Evolutionary conservation across 2,888 invertebrate species (phyloP).

Genomic region (Hydraecia micacea): DNA sequence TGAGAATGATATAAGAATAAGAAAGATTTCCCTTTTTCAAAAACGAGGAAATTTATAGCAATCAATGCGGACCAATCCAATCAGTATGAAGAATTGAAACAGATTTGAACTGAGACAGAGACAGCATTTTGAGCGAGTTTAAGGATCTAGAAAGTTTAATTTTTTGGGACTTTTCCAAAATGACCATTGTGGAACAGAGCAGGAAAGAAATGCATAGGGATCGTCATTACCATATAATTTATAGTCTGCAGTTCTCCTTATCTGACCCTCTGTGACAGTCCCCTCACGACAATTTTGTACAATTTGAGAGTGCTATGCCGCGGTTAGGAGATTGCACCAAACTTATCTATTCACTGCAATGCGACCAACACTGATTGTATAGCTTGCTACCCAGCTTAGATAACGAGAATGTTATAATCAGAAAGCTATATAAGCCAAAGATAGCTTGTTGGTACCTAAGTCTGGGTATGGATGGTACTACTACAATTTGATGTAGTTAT

Average conservation of each 20-base stretch:
- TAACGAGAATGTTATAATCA: not conserved
- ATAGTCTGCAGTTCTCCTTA: constrained; percentile 2
- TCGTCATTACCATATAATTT: not conserved
- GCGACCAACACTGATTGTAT: not conserved
- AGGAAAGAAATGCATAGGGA: not conserved
- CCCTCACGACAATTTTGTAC: constrained; percentile 12
- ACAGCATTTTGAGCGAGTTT: constrained; percentile 6
- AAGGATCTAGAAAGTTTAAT: no score
- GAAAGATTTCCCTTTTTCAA: constrained; percentile 3
- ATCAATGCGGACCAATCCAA: constrained; percentile 25
- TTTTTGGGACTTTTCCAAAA: not conserved
- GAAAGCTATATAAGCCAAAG: no score
- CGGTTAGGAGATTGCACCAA: constrained; percentile 7
- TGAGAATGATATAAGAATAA: constrained; percentile 35
- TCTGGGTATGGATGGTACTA: no score
- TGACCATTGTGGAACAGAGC: not conserved
- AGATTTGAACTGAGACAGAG: constrained; percentile 16
- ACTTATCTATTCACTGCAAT: constrained; percentile 29
- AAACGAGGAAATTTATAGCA: constrained; percentile 11
- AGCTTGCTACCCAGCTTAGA: not conserved
- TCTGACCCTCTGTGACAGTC: constrained; percentile 6
- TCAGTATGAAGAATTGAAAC: constrained; percentile 12
- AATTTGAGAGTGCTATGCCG: constrained; percentile 6
- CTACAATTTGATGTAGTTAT: not conserved
- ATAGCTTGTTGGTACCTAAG: not conserved